Conservation (phyloP, 2,888 invertebrate species). For the Epinotia brunnichana region DNA sequence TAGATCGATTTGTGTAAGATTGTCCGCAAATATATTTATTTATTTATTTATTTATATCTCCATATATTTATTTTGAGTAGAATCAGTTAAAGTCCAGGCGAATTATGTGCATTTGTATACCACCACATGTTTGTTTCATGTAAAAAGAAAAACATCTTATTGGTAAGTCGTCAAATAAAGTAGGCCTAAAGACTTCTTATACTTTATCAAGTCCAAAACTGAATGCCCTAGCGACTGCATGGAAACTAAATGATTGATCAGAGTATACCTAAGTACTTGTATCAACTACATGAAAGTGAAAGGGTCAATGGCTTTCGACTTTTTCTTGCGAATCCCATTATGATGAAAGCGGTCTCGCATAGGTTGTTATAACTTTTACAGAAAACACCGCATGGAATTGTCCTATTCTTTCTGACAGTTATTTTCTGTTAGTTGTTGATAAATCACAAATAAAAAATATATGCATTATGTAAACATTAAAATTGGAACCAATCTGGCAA, state of each 20-base stretch:
- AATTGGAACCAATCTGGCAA: no score
- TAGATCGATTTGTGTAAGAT: no score
- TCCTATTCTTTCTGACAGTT: background rate
- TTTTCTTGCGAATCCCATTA: conserved; percentile 34
- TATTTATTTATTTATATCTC: no score
- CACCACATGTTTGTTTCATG: background rate
- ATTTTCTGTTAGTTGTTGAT: no score
- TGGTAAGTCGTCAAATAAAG: background rate
- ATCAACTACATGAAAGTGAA: conserved; percentile 38
- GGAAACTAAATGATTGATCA: conserved; percentile 9
- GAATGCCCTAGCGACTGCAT: background rate
- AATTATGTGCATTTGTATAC: no score
- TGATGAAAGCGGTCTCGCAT: conserved; percentile 31
- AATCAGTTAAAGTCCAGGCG: no score
- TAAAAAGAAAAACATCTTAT: no score
- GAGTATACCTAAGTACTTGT: conserved; percentile 1
- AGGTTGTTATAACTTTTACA: conserved; percentile 17
- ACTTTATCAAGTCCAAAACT: background rate
- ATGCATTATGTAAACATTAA: no score
- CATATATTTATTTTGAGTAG: no score
- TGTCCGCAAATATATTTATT: no score
- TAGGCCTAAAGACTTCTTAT: background rate
- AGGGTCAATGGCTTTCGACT: conserved; percentile 35
- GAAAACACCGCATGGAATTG: background rate
- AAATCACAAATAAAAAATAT: no score